Conservation (phyloP, 2,113 vertebrate species). For the Nipponia nippon region DNA sequence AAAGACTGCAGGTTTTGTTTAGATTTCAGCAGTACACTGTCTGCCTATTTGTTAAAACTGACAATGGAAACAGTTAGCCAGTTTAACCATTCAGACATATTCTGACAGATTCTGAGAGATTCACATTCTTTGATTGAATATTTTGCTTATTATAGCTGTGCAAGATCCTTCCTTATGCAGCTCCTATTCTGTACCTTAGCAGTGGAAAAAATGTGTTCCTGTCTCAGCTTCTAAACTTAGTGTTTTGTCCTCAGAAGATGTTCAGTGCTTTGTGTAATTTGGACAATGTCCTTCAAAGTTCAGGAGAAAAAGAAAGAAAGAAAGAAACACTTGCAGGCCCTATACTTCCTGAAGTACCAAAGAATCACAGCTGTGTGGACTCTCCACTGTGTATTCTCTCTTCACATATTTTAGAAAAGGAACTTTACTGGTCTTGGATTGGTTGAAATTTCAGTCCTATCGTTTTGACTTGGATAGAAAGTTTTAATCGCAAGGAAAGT, state of each 20-base stretch:
- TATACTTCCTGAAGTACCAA: background rate
- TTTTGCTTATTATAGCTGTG: slow-evolving; percentile 18
- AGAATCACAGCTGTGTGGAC: background rate
- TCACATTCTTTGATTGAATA: background rate
- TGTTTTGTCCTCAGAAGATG: background rate
- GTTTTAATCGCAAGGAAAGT: background rate
- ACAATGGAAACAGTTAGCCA: slow-evolving; percentile 52
- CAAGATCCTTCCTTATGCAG: background rate
- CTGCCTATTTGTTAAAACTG: slow-evolving; percentile 49
- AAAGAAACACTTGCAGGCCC: background rate
- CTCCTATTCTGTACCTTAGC: background rate
- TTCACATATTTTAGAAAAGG: background rate
- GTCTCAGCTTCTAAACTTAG: background rate
- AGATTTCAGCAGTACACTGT: slow-evolving; percentile 59
- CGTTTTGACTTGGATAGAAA: background rate
- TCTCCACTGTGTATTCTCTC: background rate
- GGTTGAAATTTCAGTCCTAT: background rate
- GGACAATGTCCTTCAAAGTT: background rate
- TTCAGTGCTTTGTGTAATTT: background rate
- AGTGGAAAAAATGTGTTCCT: background rate
- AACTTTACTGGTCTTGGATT: background rate
- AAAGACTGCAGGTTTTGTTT: slow-evolving; percentile 67
- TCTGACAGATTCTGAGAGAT: background rate
- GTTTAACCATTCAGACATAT: slow-evolving; percentile 27
- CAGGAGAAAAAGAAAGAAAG: background rate